Conservation (phyloP, 2,797 vertebrate genomes). For the Epinephelus malabaricus region DNA sequence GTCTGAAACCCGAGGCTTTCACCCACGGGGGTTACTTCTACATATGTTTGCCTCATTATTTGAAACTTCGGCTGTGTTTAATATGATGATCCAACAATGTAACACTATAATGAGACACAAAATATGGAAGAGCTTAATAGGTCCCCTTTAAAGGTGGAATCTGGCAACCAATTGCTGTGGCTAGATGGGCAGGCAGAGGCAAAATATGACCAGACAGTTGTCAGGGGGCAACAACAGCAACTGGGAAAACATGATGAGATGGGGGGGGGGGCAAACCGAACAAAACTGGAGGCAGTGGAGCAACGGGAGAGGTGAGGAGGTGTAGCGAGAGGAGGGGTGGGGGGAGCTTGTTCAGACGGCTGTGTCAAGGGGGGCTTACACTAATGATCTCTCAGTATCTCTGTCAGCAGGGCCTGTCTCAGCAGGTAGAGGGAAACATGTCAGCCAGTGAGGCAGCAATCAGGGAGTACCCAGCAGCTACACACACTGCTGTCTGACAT, state of each 20-base stretch:
- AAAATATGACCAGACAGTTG: conserved; percentile 33
- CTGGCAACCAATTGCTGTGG: background rate
- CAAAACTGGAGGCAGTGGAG: conserved; percentile 53
- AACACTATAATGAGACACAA: too few species aligned
- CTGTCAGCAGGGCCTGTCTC: conserved; percentile 77
- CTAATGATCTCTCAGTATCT: conserved; percentile 84
- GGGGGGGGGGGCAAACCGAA: conserved; percentile 39
- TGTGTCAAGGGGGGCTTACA: conserved; percentile 69
- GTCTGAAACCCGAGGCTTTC: too few species aligned
- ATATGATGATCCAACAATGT: too few species aligned
- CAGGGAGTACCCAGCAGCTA: conserved; percentile 50
- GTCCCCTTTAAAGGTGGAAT: conserved; percentile 11
- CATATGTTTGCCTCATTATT: too few species aligned
- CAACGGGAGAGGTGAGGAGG: conserved; percentile 56
- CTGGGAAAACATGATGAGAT: conserved; percentile 41
- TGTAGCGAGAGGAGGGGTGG: conserved; percentile 35
- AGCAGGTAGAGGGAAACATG: conserved; percentile 74
- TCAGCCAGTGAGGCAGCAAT: conserved; percentile 58
- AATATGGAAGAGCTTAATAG: too few species aligned
- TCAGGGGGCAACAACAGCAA: conserved; percentile 45
- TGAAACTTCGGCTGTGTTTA: too few species aligned
- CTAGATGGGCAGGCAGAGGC: conserved; percentile 11
- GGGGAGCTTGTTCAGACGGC: conserved; percentile 38
- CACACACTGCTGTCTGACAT: conserved; percentile 46
- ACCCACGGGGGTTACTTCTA: too few species aligned